These are phyloP conservation scores for Drosophila ironensis DNA, from an alignment of 1,140 invertebrate genomes.

Conservation along the genomic window DNA sequence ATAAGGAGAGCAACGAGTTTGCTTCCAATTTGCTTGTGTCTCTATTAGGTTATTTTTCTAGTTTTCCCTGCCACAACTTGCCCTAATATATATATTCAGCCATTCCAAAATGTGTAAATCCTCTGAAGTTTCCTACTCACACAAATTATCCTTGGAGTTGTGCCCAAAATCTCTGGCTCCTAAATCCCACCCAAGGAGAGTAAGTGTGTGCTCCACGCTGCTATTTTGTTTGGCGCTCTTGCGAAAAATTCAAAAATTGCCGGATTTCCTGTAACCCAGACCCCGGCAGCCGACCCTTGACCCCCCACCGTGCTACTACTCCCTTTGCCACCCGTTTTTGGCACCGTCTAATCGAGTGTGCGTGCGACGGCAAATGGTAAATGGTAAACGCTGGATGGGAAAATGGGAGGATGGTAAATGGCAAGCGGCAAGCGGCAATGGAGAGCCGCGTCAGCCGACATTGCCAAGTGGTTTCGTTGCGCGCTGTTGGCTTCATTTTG, in stretches of 20 bases:
- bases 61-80: too few relatives aligned
- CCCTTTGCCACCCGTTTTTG: background rate
- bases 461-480: constrained; percentile 54
- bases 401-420: constrained; percentile 18
- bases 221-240: constrained; percentile 62
- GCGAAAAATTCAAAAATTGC: constrained; percentile 69
- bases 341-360: constrained; percentile 43
- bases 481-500: constrained; percentile 60
- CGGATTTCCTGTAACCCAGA: constrained; percentile 67
- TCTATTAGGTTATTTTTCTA: too few relatives aligned
- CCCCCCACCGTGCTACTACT: background rate
- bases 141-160: constrained; percentile 9
- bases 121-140: background rate
- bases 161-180: background rate
- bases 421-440: constrained; percentile 4
- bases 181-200: background rate
- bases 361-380: constrained; percentile 39
- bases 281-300: constrained; percentile 2
- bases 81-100: background rate
- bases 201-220: constrained; percentile 14
- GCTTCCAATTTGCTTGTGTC: too few relatives aligned
- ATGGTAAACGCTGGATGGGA: background rate
- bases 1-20: too few relatives aligned
- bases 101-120: background rate
- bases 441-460: constrained; percentile 34